A percentile compares a stretch with the other conserved stretches of the same genome.
These are phyloP conservation scores for Pterocles gutturalis DNA, from an alignment of 2,113 vertebrate species.

Conservation along the genomic window DNA sequence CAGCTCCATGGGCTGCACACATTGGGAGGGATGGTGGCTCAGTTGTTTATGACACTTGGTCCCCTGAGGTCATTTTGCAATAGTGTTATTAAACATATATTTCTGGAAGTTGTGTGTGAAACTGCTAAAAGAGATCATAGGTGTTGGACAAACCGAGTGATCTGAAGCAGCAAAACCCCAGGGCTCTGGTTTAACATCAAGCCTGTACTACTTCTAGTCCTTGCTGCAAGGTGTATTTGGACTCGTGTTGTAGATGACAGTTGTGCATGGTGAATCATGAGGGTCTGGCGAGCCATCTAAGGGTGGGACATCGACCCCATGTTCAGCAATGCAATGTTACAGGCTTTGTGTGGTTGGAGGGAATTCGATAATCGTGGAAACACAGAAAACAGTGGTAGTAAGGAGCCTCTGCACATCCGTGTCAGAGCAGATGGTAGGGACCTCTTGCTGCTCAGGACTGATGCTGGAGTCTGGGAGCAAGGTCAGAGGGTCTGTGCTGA, in stretches of 20 bases:
- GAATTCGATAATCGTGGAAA: background rate
- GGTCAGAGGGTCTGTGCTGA: background rate
- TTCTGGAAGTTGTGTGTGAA: background rate
- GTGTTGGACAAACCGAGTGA: background rate
- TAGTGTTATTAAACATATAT: background rate
- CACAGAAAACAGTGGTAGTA: background rate
- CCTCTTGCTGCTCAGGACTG: rapidly evolving
- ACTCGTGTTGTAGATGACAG: background rate
- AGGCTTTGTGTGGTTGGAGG: background rate
- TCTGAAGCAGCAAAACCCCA: background rate
- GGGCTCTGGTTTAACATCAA: background rate
- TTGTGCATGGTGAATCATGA: background rate
- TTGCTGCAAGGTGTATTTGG: background rate
- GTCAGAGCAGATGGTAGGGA: rapidly evolving
- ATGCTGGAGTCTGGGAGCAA: background rate
- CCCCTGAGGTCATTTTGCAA: background rate
- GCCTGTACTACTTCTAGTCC: background rate
- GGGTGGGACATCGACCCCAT: rapidly evolving
- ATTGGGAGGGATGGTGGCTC: background rate
- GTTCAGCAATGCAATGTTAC: background rate
- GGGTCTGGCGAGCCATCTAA: background rate
- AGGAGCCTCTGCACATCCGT: background rate
- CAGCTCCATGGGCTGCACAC: background rate
- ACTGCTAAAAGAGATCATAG: background rate
- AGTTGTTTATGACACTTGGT: rapidly evolving